These are phyloP conservation scores for Molossus molossus DNA, from an alignment of 2,797 vertebrate genomes.

Conservation along the genomic window DNA sequence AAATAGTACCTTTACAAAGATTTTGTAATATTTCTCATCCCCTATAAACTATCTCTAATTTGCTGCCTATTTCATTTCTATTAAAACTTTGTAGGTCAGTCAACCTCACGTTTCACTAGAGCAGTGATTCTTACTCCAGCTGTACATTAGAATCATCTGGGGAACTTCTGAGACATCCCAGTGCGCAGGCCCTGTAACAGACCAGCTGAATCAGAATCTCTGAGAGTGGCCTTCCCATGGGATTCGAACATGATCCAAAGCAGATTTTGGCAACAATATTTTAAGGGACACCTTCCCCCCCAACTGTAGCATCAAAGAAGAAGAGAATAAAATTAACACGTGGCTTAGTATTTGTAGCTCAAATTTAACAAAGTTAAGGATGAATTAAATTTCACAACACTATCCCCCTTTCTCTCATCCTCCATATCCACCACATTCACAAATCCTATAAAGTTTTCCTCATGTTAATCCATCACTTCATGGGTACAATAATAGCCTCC, in stretches of 20 bases:
- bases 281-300: background rate
- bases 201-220: background rate
- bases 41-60: background rate
- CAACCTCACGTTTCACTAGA: background rate
- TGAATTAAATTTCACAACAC: background rate
- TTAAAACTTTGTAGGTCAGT: background rate
- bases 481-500: background rate
- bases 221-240: background rate
- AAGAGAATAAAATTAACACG: background rate
- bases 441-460: background rate
- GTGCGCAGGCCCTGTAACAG: accelerated
- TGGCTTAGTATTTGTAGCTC: background rate
- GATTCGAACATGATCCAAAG: background rate
- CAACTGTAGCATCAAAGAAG: background rate
- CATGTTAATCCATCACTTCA: background rate
- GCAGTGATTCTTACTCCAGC: background rate
- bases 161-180: background rate
- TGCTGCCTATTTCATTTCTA: background rate
- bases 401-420: background rate
- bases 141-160: background rate
- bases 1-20: background rate
- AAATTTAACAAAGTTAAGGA: background rate
- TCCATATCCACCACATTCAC: background rate
- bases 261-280: background rate
- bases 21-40: background rate